phyloP scores from a whole-genome alignment of 2,113 vertebrate species.

The Zapus hudsonius region DNA sequence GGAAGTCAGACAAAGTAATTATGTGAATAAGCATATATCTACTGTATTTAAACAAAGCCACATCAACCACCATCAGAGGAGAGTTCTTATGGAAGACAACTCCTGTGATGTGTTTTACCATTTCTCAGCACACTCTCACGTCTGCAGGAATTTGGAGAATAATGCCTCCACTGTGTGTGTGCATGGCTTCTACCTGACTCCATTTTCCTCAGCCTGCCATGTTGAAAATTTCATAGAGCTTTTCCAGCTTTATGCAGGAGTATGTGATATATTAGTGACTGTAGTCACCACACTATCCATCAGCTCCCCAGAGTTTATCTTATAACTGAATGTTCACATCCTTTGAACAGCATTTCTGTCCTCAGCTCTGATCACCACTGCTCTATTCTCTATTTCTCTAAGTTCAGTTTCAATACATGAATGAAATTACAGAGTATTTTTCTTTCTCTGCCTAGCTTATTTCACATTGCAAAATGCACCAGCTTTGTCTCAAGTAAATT shows the following conservation, averaged over 20 bases:
- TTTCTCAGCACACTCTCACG: neutral
- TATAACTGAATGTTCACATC: neutral
- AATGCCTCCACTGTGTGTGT: neutral
- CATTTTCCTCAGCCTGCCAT: neutral
- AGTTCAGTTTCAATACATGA: neutral
- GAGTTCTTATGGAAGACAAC: neutral
- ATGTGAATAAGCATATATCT: slow-evolving; percentile 11
- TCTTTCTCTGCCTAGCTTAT: neutral
- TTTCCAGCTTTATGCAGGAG: neutral
- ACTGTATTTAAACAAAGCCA: slow-evolving; percentile 51
- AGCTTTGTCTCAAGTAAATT: neutral
- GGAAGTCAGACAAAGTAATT: slow-evolving; percentile 58
- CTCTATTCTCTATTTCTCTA: neutral
- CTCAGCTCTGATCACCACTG: neutral
- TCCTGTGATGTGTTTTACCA: neutral
- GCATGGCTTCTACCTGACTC: neutral
- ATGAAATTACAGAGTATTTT: neutral
- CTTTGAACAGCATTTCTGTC: neutral
- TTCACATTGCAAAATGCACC: neutral
- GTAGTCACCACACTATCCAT: neutral
- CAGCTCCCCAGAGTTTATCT: neutral
- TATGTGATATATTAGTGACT: neutral
- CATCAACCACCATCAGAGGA: neutral
- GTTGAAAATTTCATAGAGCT: neutral
- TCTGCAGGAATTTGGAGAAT: neutral